Evolutionary conservation across 1,140 invertebrate genomes (phyloP), one percentile per base, ranked within the genome.

Genomic region (Gerris buenoi): DNA sequence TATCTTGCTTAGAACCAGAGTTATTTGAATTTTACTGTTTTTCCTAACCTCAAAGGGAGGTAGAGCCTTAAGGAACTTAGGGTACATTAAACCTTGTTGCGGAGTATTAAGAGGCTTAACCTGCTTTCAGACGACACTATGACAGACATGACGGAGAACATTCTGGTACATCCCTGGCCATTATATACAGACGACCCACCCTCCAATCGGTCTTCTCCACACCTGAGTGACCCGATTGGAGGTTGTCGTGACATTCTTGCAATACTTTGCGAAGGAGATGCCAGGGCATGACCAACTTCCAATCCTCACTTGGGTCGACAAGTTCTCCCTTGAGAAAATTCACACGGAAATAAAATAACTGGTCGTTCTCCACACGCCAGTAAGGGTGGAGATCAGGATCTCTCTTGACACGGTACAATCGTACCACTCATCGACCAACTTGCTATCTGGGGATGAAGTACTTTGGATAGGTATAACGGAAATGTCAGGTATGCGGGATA

Each of bases 401-500:
- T 10, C 10, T 25, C 27, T 22, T 23, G 14, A 64, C 63, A 13
- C 26, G 2, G 22, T 64, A 25, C 2, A 64, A 23, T 27, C 10
- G 22, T 64, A 27, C 63, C 63, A 64, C 13, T 64, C 63, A 25
- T 64, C 63, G 14, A 13, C 27, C 10, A 22, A n/a, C n/a, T 10
- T 10, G n/a, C n/a, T n/a, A n/a, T n/a, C n/a, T n/a, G n/a, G n/a
- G n/a, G n/a, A n/a, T n/a, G n/a, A n/a, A n/a, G n/a, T n/a, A n/a
- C n/a, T n/a, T n/a, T 56, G 46, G 46, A 13, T 10, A n/a, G n/a
- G 10, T 56, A 5, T 27, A 27, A 27, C 14, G 27, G 23, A 14
- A 27, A 10, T 25, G 26, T 27, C 14, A 64, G 13, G 27, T 64
- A 14, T 14, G 27, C 63, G 27, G 27, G 63, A 76, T 23, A 77